Evolutionary conservation across 2,888 invertebrate genomes (phyloP).

Genomic region (Nycteola revayana): DNA sequence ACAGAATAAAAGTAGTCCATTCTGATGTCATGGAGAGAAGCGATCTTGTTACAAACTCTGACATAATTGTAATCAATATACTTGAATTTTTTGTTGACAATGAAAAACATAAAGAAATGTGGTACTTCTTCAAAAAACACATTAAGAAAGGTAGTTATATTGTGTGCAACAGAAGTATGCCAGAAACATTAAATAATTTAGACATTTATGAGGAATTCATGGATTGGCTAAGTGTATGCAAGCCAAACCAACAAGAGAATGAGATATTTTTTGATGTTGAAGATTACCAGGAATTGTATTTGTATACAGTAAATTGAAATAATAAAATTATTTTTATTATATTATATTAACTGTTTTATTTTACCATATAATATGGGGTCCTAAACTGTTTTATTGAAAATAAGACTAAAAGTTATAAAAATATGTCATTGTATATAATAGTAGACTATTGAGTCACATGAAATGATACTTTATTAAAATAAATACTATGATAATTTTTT

Average conservation of each 20-base stretch:
- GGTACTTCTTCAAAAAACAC: constrained; percentile 81
- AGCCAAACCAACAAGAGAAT: constrained; percentile 67
- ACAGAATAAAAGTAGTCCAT: constrained; percentile 79
- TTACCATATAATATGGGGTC: too few relatives aligned
- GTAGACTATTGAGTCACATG: too few relatives aligned
- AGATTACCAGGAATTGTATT: constrained; percentile 59
- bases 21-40: constrained; percentile 81
- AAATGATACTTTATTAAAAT: too few relatives aligned
- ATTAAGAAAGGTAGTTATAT: constrained; percentile 80
- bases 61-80: constrained; percentile 86
- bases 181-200: constrained; percentile 72
- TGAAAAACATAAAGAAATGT: constrained; percentile 82
- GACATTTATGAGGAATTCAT: constrained; percentile 71
- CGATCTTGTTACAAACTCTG: constrained; percentile 78
- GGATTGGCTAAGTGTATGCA: constrained; percentile 71
- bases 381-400: too few relatives aligned
- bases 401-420: too few relatives aligned
- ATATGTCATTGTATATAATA: too few relatives aligned
- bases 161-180: constrained; percentile 82
- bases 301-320: constrained; percentile 73
- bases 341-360: too few relatives aligned
- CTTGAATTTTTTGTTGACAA: constrained; percentile 85
- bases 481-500: too few relatives aligned
- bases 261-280: constrained; percentile 68
- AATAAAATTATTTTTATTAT: too few relatives aligned